A percentile compares a stretch with the other conserved stretches of the same genome.
Evolutionary conservation across 2,888 invertebrate species (phyloP).

Genomic region (Gymnocheta viridis): DNA sequence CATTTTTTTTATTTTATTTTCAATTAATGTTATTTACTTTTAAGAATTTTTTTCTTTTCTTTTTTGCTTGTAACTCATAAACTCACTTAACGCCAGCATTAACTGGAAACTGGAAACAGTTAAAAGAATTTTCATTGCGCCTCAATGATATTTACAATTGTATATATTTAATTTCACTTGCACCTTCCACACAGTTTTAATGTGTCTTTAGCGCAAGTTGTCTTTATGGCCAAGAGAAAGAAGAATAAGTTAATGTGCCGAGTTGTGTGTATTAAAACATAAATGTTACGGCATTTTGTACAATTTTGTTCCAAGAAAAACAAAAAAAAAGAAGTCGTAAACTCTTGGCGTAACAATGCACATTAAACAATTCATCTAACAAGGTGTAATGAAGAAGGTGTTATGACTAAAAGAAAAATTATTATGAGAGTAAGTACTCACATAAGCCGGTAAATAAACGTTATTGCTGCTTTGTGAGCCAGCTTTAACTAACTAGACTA

Average conservation of each 20-base stretch:
- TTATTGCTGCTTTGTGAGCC: constrained; percentile 5
- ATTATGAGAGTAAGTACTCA: neutral
- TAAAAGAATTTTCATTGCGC: constrained; percentile 60
- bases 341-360: constrained; percentile 78
- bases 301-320: constrained; percentile 78
- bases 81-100: constrained; percentile 66
- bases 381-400: constrained; percentile 79
- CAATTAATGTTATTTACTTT: constrained; percentile 32
- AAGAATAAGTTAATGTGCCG: constrained; percentile 30
- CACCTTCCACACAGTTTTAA: constrained; percentile 27
- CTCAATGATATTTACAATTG: constrained; percentile 61
- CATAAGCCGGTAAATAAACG: constrained; percentile 17
- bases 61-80: constrained; percentile 54
- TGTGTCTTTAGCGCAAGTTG: constrained; percentile 43
- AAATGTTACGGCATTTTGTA: constrained; percentile 77
- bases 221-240: constrained; percentile 52
- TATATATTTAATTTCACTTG: constrained; percentile 36
- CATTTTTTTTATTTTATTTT: constrained; percentile 8
- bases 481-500: neutral
- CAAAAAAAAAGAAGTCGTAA: constrained; percentile 74
- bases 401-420: constrained; percentile 65
- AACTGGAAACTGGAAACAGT: constrained; percentile 67
- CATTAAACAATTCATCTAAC: constrained; percentile 72
- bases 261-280: constrained; percentile 31
- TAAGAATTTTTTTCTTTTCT: too few species aligned